Evolutionary conservation across 37 sponge, comb jelly and placozoan genomes (phyloP).

Genomic region (Mnemiopsis leidyi): DNA sequence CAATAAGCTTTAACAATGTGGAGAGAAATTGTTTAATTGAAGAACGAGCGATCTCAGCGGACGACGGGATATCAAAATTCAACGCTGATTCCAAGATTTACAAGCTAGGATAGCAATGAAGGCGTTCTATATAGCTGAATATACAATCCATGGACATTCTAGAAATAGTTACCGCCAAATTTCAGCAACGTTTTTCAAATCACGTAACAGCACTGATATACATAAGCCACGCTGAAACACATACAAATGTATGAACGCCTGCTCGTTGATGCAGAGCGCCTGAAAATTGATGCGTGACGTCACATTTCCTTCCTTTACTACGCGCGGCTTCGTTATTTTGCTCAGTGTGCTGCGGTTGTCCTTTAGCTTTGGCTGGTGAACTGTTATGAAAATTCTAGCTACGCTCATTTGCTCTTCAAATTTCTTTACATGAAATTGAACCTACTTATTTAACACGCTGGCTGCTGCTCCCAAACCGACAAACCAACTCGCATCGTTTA

Average conservation of each 20-base stretch:
- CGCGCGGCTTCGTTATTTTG: conserved; percentile 36
- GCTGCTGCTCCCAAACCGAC: not conserved
- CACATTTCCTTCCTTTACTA: conserved; percentile 23
- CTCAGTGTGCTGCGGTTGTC: conserved; percentile 62
- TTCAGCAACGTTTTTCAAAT: conserved; percentile 63
- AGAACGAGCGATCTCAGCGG: too few relatives aligned
- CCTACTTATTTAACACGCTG: not conserved
- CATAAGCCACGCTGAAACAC: conserved; percentile 66
- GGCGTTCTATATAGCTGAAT: not conserved
- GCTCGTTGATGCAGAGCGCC: conserved; percentile 10
- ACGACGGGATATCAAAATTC: too few relatives aligned
- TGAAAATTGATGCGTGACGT: conserved; percentile 63
- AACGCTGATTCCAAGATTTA: not conserved
- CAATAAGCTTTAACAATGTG: too few relatives aligned
- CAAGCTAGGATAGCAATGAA: not conserved
- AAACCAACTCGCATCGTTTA: not conserved
- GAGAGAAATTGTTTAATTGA: too few relatives aligned
- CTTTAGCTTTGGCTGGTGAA: conserved; percentile 65
- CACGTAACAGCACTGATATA: conserved; percentile 51
- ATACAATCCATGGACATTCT: not conserved
- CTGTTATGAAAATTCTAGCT: conserved; percentile 59
- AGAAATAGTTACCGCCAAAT: not conserved
- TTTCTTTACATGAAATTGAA: conserved; percentile 6
- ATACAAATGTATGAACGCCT: conserved; percentile 63
- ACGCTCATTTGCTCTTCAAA: conserved; percentile 52